Conservation (phyloP, 1,140 invertebrate genomes). For the Polypedilum vanderplanki region DNA sequence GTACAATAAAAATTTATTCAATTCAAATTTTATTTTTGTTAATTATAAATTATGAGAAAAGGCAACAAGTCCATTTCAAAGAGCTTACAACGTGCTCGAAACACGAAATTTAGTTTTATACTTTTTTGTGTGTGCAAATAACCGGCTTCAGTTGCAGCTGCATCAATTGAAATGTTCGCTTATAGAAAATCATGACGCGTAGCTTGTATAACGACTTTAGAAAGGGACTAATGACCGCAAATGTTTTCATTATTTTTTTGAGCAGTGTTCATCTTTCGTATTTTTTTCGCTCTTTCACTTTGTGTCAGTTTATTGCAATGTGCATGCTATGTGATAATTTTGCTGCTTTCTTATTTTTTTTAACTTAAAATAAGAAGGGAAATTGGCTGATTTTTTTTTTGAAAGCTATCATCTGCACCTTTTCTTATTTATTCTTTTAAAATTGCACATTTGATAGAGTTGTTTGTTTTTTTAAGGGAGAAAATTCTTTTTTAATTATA, state of each 20-base stretch:
- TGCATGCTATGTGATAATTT: constrained; percentile 11
- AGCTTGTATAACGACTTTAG: constrained; percentile 17
- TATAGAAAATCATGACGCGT: constrained; percentile 17
- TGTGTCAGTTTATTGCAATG: not conserved
- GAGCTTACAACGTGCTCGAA: not conserved
- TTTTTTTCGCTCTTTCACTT: not conserved
- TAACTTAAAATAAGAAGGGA: no score
- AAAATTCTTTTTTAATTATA: no score
- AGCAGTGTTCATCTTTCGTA: no score
- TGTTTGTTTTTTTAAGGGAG: no score
- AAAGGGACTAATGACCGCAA: constrained; percentile 16
- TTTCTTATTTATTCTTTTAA: not conserved
- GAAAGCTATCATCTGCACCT: not conserved
- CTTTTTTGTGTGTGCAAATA: not conserved
- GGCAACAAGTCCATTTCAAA: not conserved
- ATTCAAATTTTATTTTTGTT: constrained; percentile 7
- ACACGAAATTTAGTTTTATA: not conserved
- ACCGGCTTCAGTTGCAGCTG: constrained; percentile 9
- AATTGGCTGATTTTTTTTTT: not conserved
- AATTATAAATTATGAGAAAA: not conserved
- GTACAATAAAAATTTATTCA: not conserved
- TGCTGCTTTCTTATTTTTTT: not conserved
- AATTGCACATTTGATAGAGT: no score
- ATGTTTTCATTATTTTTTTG: not conserved
- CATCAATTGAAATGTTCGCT: not conserved